These are phyloP conservation scores for Anhinga rufa DNA, from an alignment of 2,113 vertebrate species.

Conservation along the genomic window DNA sequence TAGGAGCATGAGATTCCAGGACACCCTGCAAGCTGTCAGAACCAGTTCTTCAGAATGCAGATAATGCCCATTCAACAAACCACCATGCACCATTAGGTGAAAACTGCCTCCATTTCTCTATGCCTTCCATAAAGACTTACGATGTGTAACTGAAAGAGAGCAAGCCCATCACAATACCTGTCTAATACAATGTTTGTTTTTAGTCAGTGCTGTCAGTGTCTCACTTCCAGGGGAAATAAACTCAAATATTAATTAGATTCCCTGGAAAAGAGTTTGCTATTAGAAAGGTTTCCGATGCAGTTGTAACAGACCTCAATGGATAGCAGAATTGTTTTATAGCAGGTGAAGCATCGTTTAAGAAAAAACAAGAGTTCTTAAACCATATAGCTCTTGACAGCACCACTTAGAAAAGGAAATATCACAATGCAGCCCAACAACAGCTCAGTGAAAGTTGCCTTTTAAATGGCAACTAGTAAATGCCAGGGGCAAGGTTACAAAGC, in stretches of 20 bases:
- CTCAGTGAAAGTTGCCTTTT: background rate
- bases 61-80: background rate
- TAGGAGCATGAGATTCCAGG: background rate
- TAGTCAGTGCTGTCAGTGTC: background rate
- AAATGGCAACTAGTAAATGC: slow-evolving; percentile 31
- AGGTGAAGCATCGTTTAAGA: background rate
- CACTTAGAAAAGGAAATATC: background rate
- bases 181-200: background rate
- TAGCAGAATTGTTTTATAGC: background rate
- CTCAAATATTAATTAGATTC: background rate
- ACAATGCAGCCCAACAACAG: background rate
- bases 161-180: background rate
- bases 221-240: background rate
- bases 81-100: background rate
- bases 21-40: background rate
- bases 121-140: background rate
- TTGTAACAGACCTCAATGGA: background rate
- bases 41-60: background rate
- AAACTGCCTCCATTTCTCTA: background rate
- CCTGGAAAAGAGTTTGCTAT: background rate
- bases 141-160: background rate
- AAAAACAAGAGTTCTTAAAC: background rate
- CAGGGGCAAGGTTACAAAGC: background rate
- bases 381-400: background rate
- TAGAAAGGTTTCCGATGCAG: background rate